Percentiles rank a stretch among this genome's conserved stretches.
phyloP scores from a whole-genome alignment of 2,113 vertebrate genomes.

The Aplodontia rufa region DNA sequence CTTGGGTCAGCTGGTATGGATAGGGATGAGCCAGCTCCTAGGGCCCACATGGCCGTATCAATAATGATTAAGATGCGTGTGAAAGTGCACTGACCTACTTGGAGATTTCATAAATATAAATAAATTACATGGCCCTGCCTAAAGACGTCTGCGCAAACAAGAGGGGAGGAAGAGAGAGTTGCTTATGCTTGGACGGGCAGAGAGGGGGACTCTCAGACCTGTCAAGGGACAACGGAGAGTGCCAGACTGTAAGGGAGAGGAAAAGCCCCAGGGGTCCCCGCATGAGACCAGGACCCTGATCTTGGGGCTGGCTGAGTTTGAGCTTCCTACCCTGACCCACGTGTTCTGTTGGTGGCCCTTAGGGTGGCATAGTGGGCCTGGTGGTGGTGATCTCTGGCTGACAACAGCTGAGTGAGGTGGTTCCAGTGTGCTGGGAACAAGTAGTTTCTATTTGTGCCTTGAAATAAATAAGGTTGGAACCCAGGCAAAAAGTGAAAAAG shows the following conservation, averaged over 20 bases:
- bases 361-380: not conserved
- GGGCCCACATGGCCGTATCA: constrained; percentile 63
- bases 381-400: not conserved
- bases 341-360: not conserved
- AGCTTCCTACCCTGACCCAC: not conserved
- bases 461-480: not conserved
- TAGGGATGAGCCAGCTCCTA: constrained; percentile 11
- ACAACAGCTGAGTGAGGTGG: not conserved
- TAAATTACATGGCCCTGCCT: constrained; percentile 54
- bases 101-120: constrained; percentile 75
- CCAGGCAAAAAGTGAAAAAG: no score
- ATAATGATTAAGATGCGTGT: constrained; percentile 80
- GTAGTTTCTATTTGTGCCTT: not conserved
- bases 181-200: not conserved
- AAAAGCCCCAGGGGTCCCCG: not conserved
- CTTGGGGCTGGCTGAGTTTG: not conserved
- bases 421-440: not conserved
- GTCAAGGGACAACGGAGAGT: not conserved
- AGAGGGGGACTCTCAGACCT: not conserved
- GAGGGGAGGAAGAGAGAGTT: not conserved
- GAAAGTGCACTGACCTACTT: constrained; percentile 80
- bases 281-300: not conserved
- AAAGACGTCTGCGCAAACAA: constrained; percentile 25
- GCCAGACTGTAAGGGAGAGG: not conserved
- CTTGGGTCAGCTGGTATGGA: fast-evolving